These are phyloP conservation scores for Papilio aristodemus DNA, from an alignment of 1,140 invertebrate species.

Conservation along the genomic window DNA sequence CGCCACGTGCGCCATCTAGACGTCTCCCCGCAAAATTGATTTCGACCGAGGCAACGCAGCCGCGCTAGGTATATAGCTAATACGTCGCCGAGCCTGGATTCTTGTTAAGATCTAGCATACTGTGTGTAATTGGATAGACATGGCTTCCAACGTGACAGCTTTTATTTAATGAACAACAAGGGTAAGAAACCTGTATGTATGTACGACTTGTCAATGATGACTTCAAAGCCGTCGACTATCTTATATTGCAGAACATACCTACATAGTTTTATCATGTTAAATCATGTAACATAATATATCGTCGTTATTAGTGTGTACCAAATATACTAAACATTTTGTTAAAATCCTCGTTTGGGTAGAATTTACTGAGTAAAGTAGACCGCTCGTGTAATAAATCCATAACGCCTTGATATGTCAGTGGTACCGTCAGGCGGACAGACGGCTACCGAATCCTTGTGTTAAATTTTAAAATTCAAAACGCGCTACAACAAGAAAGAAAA, in stretches of 20 bases:
- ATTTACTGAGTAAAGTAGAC: conserved; percentile 20
- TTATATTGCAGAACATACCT: no score
- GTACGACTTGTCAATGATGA: conserved; percentile 5
- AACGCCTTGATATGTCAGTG: conserved; percentile 43
- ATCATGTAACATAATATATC: no score
- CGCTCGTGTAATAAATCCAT: conserved; percentile 40
- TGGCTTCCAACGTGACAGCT: conserved; percentile 12
- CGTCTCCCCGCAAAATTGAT: conserved; percentile 38
- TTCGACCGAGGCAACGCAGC: conserved; percentile 36
- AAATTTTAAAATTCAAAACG: conserved; percentile 53
- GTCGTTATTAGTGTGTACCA: no score
- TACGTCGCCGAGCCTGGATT: conserved; percentile 2
- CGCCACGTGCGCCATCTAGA: conserved; percentile 45
- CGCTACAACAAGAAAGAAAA: conserved; percentile 44
- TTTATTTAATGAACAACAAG: conserved; percentile 21
- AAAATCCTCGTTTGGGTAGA: neutral
- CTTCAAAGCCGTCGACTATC: neutral
- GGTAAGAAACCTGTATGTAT: conserved; percentile 17
- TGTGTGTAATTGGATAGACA: conserved; percentile 22
- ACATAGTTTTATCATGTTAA: no score
- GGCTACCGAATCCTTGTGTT: conserved; percentile 47
- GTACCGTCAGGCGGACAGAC: neutral
- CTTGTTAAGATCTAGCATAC: conserved; percentile 33
- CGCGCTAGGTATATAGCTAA: conserved; percentile 26
- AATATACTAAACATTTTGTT: no score